Conservation (phyloP, 2,888 invertebrate genomes). For the Dicranocentrus wangi region DNA sequence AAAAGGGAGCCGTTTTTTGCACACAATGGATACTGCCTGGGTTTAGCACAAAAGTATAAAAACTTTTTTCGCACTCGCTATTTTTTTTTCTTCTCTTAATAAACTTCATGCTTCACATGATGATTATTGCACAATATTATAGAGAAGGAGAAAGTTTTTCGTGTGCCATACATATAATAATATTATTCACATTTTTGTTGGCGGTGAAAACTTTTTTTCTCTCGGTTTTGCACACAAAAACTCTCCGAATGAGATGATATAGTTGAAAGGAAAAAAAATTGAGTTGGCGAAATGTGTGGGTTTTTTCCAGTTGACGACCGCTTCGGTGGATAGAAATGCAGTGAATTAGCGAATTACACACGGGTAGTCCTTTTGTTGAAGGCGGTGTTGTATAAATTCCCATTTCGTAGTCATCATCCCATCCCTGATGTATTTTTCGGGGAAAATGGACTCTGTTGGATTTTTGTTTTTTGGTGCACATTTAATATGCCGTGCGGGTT, state of each 20-base stretch:
- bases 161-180: background rate
- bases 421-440: background rate
- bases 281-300: slow-evolving; percentile 9
- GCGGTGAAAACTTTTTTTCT: slow-evolving; percentile 25
- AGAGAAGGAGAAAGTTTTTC: slow-evolving; percentile 11
- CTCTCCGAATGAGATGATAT: slow-evolving; percentile 10
- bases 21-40: slow-evolving; percentile 1
- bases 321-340: slow-evolving; percentile 34
- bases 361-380: too few species aligned
- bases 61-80: slow-evolving; percentile 17
- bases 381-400: background rate
- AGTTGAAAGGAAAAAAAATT: background rate
- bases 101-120: slow-evolving; percentile 28
- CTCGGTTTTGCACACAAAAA: slow-evolving; percentile 17
- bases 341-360: slow-evolving; percentile 38
- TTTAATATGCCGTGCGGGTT: slow-evolving; percentile 14
- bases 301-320: background rate
- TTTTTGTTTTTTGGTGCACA: background rate
- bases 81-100: slow-evolving; percentile 25
- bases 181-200: slow-evolving; percentile 25
- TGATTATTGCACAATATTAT: slow-evolving; percentile 1
- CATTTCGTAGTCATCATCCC: slow-evolving; percentile 21
- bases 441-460: too few species aligned
- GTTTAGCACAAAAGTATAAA: background rate
- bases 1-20: background rate